Evolutionary conservation across 1,140 invertebrate species (phyloP).

Genomic region (Rhopalosiphum maidis): DNA sequence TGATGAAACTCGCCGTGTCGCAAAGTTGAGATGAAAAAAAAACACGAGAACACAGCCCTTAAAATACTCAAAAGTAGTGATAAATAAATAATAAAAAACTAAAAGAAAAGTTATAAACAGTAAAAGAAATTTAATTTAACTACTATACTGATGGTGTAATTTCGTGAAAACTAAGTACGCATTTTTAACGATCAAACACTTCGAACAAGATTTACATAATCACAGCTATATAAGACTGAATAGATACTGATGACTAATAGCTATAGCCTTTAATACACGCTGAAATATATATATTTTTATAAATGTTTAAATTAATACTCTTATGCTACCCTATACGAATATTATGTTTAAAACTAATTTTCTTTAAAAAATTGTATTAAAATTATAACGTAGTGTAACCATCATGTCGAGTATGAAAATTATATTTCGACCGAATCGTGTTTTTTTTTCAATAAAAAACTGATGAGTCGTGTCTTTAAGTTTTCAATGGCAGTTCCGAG

Average conservation of each 20-base stretch:
- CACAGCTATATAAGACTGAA: neutral
- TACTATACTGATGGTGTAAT: neutral
- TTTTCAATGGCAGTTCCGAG: no score
- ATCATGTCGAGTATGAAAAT: neutral
- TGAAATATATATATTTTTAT: neutral
- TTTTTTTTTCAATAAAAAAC: no score
- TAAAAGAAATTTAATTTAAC: neutral
- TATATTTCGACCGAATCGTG: no score
- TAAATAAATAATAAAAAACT: neutral
- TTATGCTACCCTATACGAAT: neutral
- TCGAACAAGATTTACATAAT: neutral
- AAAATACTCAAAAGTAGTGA: neutral
- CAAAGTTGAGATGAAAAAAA: neutral
- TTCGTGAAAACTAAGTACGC: neutral
- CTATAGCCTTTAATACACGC: neutral
- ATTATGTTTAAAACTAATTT: neutral
- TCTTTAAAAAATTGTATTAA: no score
- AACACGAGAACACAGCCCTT: neutral
- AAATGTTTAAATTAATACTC: neutral
- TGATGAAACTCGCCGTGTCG: neutral
- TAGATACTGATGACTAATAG: constrained; percentile 5
- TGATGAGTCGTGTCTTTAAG: no score
- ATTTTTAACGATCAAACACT: constrained; percentile 1
- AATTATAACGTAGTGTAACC: neutral
- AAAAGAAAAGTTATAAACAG: neutral